Evolutionary conservation across 2,113 vertebrate species (phyloP).

Genomic region (Pteruthius melanotis): DNA sequence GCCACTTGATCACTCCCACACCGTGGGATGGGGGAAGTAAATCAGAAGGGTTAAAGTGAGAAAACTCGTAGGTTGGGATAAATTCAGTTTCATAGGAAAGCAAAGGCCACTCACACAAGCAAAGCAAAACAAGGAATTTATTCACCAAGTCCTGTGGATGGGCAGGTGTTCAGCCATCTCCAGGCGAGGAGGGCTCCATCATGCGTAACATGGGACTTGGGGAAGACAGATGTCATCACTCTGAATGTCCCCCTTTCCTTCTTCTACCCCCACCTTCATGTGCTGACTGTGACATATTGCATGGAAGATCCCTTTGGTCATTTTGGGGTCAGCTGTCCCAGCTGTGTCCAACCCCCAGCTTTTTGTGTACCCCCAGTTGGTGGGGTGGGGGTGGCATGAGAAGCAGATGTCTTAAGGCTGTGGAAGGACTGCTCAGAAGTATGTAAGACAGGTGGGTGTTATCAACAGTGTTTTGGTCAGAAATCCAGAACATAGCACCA

Average conservation of each 20-base stretch:
- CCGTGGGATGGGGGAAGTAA: background rate
- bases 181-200: background rate
- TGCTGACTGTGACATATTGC: background rate
- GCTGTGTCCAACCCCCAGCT: background rate
- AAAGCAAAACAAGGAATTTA: background rate
- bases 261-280: background rate
- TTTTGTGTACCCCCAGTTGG: background rate
- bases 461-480: background rate
- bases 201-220: background rate
- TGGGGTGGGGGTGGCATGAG: fast-evolving
- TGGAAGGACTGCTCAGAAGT: background rate
- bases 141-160: background rate
- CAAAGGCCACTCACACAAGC: background rate
- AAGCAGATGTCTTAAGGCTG: background rate
- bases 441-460: background rate
- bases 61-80: background rate
- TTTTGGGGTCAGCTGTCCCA: background rate
- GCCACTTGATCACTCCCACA: background rate
- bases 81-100: background rate
- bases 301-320: background rate
- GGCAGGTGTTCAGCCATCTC: background rate
- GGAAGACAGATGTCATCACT: background rate
- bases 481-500: background rate
- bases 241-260: background rate
- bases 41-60: background rate